A percentile compares a stretch with the other conserved stretches of the same genome.
Conservation (phyloP, 2,888 invertebrate species). For the Ariolimax columbianus region DNA sequence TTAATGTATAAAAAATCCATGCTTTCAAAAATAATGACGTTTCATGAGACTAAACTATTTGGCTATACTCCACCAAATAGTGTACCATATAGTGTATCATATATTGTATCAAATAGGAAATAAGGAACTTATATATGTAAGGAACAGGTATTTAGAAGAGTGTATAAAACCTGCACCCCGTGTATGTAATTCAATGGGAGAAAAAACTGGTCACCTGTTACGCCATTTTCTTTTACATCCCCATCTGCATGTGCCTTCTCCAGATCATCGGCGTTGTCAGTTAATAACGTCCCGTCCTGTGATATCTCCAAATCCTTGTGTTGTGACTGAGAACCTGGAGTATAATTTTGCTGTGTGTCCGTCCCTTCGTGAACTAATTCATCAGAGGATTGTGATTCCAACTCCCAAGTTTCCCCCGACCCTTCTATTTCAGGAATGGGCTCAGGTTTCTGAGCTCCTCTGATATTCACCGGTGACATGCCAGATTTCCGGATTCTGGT, state of each 20-base stretch:
- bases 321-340: background rate
- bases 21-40: no score
- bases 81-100: no score
- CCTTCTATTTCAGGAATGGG: background rate
- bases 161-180: background rate
- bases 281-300: background rate
- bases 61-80: no score
- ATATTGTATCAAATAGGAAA: no score
- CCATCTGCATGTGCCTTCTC: background rate
- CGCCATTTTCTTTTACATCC: background rate
- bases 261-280: background rate
- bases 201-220: slow-evolving; percentile 7
- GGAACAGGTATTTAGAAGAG: background rate
- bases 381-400: background rate
- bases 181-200: background rate
- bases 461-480: background rate
- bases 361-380: background rate
- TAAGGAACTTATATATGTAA: no score
- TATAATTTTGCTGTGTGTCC: background rate
- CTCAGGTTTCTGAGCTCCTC: background rate
- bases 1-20: no score
- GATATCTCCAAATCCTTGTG: no score
- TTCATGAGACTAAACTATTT: no score
- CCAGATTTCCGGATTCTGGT: background rate
- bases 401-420: background rate